Conservation (phyloP, 1,140 invertebrate genomes). For the Pseudomyrmex dendroicus region DNA sequence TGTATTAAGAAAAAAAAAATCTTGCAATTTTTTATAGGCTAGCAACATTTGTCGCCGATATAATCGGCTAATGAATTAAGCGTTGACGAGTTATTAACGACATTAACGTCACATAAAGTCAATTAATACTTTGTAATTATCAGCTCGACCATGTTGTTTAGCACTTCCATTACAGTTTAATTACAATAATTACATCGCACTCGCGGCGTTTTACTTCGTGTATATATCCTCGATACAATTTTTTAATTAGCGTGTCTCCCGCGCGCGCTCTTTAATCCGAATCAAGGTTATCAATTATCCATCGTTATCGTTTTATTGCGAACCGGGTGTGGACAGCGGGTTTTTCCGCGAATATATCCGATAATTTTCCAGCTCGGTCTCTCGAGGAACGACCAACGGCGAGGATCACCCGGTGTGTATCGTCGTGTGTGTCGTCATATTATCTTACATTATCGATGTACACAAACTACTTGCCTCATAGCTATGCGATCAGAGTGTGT, state of each 20-base stretch:
- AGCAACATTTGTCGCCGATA: too few species aligned
- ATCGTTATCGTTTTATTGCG: conserved; percentile 23
- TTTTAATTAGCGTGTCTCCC: conserved; percentile 24
- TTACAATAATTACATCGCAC: conserved; percentile 44
- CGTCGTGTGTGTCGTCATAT: not conserved
- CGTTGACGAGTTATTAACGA: not conserved
- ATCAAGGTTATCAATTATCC: conserved; percentile 41
- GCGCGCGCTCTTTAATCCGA: not conserved
- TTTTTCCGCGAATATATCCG: not conserved
- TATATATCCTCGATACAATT: conserved; percentile 17
- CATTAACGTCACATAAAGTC: conserved; percentile 26
- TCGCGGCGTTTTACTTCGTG: conserved; percentile 6
- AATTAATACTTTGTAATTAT: conserved; percentile 27
- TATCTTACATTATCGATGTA: conserved; percentile 18
- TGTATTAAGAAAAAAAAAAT: too few species aligned
- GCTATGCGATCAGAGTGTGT: conserved; percentile 29
- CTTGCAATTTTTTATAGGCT: too few species aligned
- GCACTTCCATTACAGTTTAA: conserved; percentile 30
- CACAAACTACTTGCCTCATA: conserved; percentile 12
- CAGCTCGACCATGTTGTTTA: not conserved
- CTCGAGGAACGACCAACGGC: not conserved
- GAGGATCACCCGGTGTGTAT: not conserved
- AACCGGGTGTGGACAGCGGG: not conserved
- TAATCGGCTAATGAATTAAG: conserved; percentile 5
- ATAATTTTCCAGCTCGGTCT: not conserved